Base-by-base conservation (phyloP, 2,888 invertebrate genomes). In the Lobophora halterata region DNA sequence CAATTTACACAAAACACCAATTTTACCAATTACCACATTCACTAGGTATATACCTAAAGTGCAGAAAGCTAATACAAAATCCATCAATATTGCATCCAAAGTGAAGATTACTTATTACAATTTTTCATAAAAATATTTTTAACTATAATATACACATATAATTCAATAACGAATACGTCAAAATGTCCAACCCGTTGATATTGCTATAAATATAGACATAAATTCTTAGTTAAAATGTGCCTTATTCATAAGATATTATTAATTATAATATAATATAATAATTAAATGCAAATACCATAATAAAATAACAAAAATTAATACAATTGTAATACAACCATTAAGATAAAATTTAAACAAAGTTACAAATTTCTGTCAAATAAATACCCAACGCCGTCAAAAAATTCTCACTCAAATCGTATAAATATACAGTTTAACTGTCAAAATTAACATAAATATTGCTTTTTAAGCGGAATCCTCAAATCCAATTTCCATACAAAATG, bases 1-100 rank as follows among this genome's bases (percentile, higher is more conserved):
- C 78, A 80, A 58, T 69, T 73, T 65, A 76, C 67, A 71, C 57
- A 64, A 72, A 80, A 80, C 80, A 81, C 68, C 74, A 64, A 73
- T 66, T 52, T 56, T 51, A 58, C 57, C 61, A 59, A 52, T 56
- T 51, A 58, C 57, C 61, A 59, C 52, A 49, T 34, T 32, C 29
- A 39, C 50, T 60, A 60, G 61, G 62, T 65, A 67, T 55, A 65
- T 66, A 66, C 61, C 61, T 58, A 54, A 37, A 62, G 76, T 79
- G 79, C 76, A 70, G 57, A 54, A 71, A 73, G 71, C 72, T 67
- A 68, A 46, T 62, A 65, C 46, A 48, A 48, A 46, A 47, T 38
- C 42, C 35, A 49, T 55, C 38, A 69, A 72, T 53, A 71, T 60
- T 52, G 58, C 60, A 49, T 71, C 68, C 57, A 71, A 76, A 74